Percentiles rank a stretch among this genome's conserved stretches.
Evolutionary conservation across 2,113 vertebrate species (phyloP).

Genomic region (Connochaetes taurinus): DNA sequence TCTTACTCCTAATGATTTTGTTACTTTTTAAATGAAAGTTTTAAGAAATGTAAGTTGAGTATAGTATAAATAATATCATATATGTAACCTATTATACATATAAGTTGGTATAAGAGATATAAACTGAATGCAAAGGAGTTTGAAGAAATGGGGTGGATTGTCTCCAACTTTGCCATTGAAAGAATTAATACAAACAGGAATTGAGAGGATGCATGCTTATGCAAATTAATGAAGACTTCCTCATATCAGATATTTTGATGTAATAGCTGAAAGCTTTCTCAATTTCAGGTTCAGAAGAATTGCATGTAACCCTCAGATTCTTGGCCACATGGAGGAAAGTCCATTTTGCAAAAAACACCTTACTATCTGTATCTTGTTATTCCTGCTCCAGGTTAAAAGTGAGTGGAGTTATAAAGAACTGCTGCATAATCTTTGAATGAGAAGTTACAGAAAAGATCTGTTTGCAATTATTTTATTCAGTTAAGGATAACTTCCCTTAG

Average conservation of each 20-base stretch:
- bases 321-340: background rate
- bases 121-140: background rate
- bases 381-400: slow-evolving; percentile 20
- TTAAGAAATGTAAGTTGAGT: background rate
- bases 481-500: slow-evolving; percentile 63
- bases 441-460: slow-evolving; percentile 50
- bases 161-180: background rate
- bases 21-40: background rate
- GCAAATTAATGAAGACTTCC: background rate
- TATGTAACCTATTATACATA: background rate
- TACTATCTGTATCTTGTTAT: background rate
- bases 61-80: background rate
- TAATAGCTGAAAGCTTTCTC: background rate
- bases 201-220: fast-evolving
- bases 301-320: background rate
- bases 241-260: too few relatives aligned
- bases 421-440: slow-evolving; percentile 33
- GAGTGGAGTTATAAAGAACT: slow-evolving; percentile 13
- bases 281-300: background rate
- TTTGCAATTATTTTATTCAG: slow-evolving; percentile 62
- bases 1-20: background rate
- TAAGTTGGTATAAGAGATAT: background rate
- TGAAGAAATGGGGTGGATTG: background rate
- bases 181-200: background rate
- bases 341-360: background rate